Percentiles rank a stretch among this genome's conserved stretches.
Conservation (phyloP, 2,888 invertebrate genomes). For the Drosophila infuscata region DNA sequence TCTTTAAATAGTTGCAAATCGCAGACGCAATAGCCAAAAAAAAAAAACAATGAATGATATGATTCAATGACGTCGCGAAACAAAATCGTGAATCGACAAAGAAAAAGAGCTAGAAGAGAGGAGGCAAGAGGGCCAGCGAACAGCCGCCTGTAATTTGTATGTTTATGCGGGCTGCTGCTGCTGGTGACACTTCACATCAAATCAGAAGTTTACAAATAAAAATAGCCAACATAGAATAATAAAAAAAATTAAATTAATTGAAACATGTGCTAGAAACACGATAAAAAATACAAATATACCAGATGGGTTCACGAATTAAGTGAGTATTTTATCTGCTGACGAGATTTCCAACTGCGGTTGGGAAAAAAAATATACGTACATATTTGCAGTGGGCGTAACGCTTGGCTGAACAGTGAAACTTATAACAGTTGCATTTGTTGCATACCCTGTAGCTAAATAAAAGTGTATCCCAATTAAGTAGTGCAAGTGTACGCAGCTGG, state of each 20-base stretch:
- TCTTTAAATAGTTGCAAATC: slow-evolving; percentile 17
- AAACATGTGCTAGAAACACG: slow-evolving; percentile 68
- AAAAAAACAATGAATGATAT: slow-evolving; percentile 49
- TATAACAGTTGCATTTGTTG: slow-evolving; percentile 17
- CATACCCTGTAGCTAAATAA: slow-evolving; percentile 2
- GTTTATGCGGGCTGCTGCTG: slow-evolving; percentile 61
- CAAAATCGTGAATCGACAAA: slow-evolving; percentile 57
- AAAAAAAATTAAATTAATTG: slow-evolving; percentile 36
- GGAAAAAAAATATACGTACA: slow-evolving; percentile 17
- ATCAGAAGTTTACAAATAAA: slow-evolving; percentile 41
- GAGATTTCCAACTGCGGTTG: slow-evolving; percentile 37
- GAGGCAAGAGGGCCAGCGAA: slow-evolving; percentile 33
- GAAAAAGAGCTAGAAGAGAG: slow-evolving; percentile 47
- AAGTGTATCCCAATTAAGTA: neutral
- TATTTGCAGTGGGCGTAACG: slow-evolving; percentile 77
- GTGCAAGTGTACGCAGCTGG: neutral
- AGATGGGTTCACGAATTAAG: slow-evolving; percentile 83
- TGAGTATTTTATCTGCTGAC: slow-evolving; percentile 66
- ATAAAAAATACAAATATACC: slow-evolving; percentile 27
- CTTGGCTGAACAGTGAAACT: slow-evolving; percentile 60
- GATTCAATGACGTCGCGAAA: slow-evolving; percentile 75
- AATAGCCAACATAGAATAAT: slow-evolving; percentile 30
- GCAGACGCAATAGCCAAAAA: slow-evolving; percentile 18
- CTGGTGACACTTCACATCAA: slow-evolving; percentile 37
- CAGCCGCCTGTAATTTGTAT: slow-evolving; percentile 40